Base-by-base conservation (phyloP, 2,797 vertebrate genomes). In the Gymnothorax javanicus region DNA sequence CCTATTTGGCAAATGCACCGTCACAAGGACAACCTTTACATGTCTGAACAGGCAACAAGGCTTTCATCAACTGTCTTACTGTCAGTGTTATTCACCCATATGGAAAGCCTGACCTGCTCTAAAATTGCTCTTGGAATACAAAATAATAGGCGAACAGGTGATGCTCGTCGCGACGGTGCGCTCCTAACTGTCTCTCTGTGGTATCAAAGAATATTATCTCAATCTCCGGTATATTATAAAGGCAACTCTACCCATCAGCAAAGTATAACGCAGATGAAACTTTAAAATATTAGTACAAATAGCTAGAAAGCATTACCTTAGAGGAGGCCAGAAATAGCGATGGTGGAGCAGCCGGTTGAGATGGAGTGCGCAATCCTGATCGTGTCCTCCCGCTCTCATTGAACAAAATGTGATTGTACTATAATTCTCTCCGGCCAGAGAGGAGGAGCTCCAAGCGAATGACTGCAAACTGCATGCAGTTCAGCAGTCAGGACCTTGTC, bases 381-480 rank as follows among this genome's bases (percentile, higher is more conserved):
- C 91, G 89, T 94, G 92, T 92, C 93, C 93, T 94, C 91, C 89
- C 90, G 93, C 91, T 94, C 92, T 95, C 94, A 92, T 91, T 93
- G 92, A 95, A 88, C 92, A 89, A 60, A 90, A 88, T 92, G 92
- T 91, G 93, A 92, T 91, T 90, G 85, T 86, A 87, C 88, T 91
- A 85, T 43, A 43, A 43, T 87, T 87, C 92, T 92, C 90, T 89
- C 93, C 91, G 91, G 89, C 92, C 91, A 86, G 89, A 93, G 94
- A 94, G 95, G 96, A 94, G 95, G 95, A 94, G 95, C 94, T 94
- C 86, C 89, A 89, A 87, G 84, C 91, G 85, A 84, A 73, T 85
- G 89, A 85, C 88, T 87, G 87, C 91, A 90, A 92, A 91, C 92
- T 91, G 93, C 92, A 90, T 92, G 91, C 93, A 93, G 91, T 93